phyloP scores from a whole-genome alignment of 2,113 vertebrate genomes.

The Corydoras sp. region DNA sequence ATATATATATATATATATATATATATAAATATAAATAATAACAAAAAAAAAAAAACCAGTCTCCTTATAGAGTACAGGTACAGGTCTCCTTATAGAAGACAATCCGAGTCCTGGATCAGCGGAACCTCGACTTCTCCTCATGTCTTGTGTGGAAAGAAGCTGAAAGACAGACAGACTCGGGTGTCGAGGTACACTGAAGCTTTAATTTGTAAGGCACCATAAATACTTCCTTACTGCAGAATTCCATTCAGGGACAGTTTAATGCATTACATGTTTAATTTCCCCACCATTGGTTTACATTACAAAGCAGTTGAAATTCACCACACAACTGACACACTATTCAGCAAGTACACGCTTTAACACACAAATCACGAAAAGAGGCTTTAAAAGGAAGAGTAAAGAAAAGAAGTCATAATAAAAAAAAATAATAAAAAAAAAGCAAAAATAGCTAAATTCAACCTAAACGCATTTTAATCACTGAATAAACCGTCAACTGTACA shows the following conservation, averaged over 20 bases:
- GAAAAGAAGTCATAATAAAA: not conserved
- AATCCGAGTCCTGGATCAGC: not conserved
- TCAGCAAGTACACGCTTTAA: slow-evolving; percentile 55
- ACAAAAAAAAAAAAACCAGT: too few species aligned
- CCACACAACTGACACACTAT: slow-evolving; percentile 56
- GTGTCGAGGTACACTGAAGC: slow-evolving; percentile 60
- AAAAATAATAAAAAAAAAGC: not conserved
- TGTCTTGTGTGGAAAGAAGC: not conserved
- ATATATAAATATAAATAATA: too few species aligned
- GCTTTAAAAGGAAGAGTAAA: slow-evolving; percentile 47
- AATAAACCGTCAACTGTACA: slow-evolving; percentile 10
- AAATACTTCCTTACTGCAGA: slow-evolving; percentile 77
- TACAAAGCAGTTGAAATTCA: slow-evolving; percentile 57
- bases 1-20: too few species aligned
- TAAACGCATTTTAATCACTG: not conserved
- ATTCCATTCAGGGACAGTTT: slow-evolving; percentile 61
- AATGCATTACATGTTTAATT: slow-evolving; percentile 52
- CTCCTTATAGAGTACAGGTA: too few species aligned
- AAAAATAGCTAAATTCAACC: not conserved
- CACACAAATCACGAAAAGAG: slow-evolving; percentile 52
- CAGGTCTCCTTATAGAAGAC: too few species aligned
- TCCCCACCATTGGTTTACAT: slow-evolving; percentile 44
- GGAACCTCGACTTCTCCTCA: not conserved
- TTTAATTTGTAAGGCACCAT: slow-evolving; percentile 80
- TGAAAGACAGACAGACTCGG: slow-evolving; percentile 24